Evolutionary conservation across 2,797 vertebrate genomes (phyloP), one percentile per base, ranked within the genome.

Genomic region (Nannoperca obscura): DNA sequence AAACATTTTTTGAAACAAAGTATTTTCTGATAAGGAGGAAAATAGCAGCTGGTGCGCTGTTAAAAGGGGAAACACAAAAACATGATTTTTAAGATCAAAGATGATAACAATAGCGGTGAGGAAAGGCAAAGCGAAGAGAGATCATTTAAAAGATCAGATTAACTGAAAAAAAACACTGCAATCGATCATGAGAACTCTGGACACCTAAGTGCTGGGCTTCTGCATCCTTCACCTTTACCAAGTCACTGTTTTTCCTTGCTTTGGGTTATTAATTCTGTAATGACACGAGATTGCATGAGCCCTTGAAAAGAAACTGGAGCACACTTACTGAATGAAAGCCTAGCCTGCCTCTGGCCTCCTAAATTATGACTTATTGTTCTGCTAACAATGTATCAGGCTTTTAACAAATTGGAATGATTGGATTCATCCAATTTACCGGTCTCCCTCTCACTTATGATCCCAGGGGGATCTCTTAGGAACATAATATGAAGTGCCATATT

Each of bases 301-400:
- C 89, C 89, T 94, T 89, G 80, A 90, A 85, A 89, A 79, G 81
- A 93, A 91, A 89, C 85, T 59, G 59, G 77, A 86, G 80, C 83
- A 81, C 88, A 82, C 76, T 91, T 77, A 87, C 71, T 68, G 87
- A 89, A 92, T 84, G 76, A 91, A 85, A 87, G 76, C 52, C 62
- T 50, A 72, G 64, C 50, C 76, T 72, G 83, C 85, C 84, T 72
- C 79, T 66, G 78, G 88, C 87, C 82, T 76, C 82, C 78, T 69
- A 88, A 91, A 93, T 92, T 73, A 93, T 87, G 78, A 91, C 76
- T 85, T 90, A 94, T 93, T 95, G 92, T 95, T 93, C 88, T 80
- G 81, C 76, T 87, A 88, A 94, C 90, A 92, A 92, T 85, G 76
- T 76, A 88, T 85, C 85, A 61, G 85, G 87, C 86, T 88, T 91